These are phyloP conservation scores for Cephus runcator DNA, from an alignment of 2,888 invertebrate species.

Conservation along the genomic window DNA sequence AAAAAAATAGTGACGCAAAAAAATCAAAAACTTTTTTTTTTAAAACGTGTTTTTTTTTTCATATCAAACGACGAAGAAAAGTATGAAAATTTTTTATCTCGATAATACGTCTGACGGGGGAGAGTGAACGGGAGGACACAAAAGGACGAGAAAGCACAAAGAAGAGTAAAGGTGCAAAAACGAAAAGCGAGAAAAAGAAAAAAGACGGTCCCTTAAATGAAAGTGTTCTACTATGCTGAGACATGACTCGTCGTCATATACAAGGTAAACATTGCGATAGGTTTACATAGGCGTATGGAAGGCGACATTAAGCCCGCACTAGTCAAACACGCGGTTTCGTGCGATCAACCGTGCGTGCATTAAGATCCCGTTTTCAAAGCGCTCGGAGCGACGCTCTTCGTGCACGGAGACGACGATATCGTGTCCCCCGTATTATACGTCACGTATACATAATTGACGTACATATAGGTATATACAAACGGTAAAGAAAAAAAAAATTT, in stretches of 20 bases:
- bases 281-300: not conserved
- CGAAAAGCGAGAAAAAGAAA: not conserved
- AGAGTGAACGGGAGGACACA: no score
- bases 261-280: slow-evolving; percentile 30
- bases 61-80: not conserved
- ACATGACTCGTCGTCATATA: slow-evolving; percentile 30
- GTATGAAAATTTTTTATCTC: not conserved
- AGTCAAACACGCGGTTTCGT: not conserved
- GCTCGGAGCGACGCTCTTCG: not conserved
- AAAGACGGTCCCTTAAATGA: slow-evolving; percentile 18
- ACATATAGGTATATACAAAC: no score
- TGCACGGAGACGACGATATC: not conserved
- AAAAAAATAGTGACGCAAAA: no score
- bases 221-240: slow-evolving; percentile 39
- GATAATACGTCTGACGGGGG: not conserved
- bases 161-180: not conserved
- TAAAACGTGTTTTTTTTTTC: not conserved
- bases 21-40: no score
- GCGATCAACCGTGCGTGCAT: slow-evolving; percentile 33
- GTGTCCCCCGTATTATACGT: not conserved
- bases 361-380: slow-evolving; percentile 17
- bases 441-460: no score
- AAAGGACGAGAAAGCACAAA: not conserved
- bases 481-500: no score
- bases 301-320: not conserved